Percentiles rank a stretch among this genome's conserved stretches.
Conservation (phyloP, 2,113 vertebrate species). For the Gavialis gangeticus region DNA sequence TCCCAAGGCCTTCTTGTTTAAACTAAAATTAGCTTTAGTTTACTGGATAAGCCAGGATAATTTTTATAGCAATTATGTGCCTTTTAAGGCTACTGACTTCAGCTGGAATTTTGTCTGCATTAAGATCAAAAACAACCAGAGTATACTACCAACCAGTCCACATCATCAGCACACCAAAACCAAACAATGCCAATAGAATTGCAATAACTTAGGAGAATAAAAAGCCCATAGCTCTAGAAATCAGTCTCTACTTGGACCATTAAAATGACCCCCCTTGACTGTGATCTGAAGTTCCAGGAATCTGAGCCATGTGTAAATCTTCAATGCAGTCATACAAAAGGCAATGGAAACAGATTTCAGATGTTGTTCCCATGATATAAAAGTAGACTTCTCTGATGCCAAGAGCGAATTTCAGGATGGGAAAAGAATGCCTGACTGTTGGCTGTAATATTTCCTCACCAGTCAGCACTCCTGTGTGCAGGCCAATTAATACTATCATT, state of each 20-base stretch:
- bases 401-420: slow-evolving; percentile 35
- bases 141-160: background rate
- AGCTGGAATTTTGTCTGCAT: slow-evolving; percentile 1
- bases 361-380: slow-evolving; percentile 42
- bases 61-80: background rate
- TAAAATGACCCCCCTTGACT: slow-evolving; percentile 17
- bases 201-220: slow-evolving; percentile 13
- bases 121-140: background rate
- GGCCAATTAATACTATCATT: slow-evolving; percentile 25
- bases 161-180: background rate
- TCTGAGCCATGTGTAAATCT: slow-evolving; percentile 10
- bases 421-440: slow-evolving; percentile 56
- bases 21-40: background rate
- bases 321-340: background rate
- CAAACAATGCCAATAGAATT: background rate
- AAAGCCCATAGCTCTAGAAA: background rate
- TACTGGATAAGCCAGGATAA: background rate
- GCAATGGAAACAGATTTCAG: slow-evolving; percentile 31
- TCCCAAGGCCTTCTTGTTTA: background rate
- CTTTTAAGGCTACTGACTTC: slow-evolving; percentile 32
- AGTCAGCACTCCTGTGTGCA: slow-evolving; percentile 31
- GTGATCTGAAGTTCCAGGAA: slow-evolving; percentile 43
- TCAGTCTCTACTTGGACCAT: background rate
- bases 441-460: slow-evolving; percentile 22
- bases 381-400: slow-evolving; percentile 26